These are phyloP conservation scores for Bradypodion pumilum DNA, from an alignment of 2,797 vertebrate genomes.

Conservation along the genomic window DNA sequence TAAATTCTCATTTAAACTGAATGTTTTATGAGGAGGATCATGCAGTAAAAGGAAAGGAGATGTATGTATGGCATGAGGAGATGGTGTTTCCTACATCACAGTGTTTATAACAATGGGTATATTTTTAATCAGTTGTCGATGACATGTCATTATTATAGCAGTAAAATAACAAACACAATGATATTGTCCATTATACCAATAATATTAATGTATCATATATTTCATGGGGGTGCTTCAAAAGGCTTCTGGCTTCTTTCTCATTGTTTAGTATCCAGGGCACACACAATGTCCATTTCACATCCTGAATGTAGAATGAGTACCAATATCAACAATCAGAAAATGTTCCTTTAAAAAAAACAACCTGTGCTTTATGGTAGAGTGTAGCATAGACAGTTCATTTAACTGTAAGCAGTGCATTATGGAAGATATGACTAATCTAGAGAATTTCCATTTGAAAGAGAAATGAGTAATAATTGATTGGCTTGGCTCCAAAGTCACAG, in stretches of 20 bases:
- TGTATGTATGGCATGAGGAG: background rate
- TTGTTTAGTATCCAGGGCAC: background rate
- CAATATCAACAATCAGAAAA: slow-evolving; percentile 36
- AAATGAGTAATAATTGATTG: slow-evolving; percentile 82
- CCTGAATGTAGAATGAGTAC: slow-evolving; percentile 27
- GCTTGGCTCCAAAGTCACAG: slow-evolving; percentile 79
- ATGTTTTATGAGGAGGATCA: slow-evolving; percentile 21
- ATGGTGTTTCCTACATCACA: background rate
- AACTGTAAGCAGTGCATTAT: slow-evolving; percentile 53
- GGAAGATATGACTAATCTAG: slow-evolving; percentile 72
- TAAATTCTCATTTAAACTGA: slow-evolving; percentile 25
- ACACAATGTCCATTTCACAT: slow-evolving; percentile 19
- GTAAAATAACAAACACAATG: slow-evolving; percentile 23
- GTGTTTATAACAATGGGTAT: slow-evolving; percentile 28
- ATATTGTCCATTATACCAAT: slow-evolving; percentile 15
- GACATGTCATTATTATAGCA: slow-evolving; percentile 36
- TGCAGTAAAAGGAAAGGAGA: slow-evolving; percentile 2
- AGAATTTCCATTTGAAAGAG: slow-evolving; percentile 81
- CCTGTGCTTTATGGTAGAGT: slow-evolving; percentile 36
- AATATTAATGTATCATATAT: background rate
- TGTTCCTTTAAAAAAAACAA: slow-evolving; percentile 13
- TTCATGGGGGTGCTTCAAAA: background rate
- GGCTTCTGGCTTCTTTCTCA: background rate
- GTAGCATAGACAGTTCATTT: slow-evolving; percentile 47
- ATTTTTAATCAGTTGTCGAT: slow-evolving; percentile 45